These are phyloP conservation scores for Pitangus sulphuratus DNA, from an alignment of 2,797 vertebrate species.

Conservation along the genomic window DNA sequence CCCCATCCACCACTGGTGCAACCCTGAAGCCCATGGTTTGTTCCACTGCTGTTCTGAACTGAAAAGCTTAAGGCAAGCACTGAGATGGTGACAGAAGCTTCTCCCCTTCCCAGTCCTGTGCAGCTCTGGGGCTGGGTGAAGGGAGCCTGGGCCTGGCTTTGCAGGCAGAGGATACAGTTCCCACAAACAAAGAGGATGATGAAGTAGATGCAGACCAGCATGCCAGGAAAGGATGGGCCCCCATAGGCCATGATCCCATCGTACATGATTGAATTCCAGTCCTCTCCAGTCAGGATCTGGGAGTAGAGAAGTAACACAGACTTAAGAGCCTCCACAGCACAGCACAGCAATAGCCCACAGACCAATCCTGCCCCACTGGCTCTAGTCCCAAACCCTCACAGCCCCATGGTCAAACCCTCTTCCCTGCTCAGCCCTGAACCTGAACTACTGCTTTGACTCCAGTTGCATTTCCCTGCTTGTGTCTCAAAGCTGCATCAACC, in stretches of 20 bases:
- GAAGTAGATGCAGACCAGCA: constrained; percentile 94
- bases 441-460: neutral
- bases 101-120: fast-evolving
- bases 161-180: constrained; percentile 91
- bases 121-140: neutral
- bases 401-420: neutral
- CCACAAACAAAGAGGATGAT: constrained; percentile 93
- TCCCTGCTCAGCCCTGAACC: neutral
- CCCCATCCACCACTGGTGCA: neutral
- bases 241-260: constrained; percentile 95
- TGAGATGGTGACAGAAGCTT: neutral
- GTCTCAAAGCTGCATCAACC: neutral
- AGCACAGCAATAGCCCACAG: neutral
- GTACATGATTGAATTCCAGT: constrained; percentile 95
- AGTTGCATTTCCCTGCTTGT: neutral
- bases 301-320: neutral
- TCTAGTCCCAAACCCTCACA: neutral
- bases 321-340: neutral
- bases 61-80: neutral
- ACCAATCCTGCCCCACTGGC: neutral
- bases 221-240: constrained; percentile 90
- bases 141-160: neutral
- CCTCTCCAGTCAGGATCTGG: constrained; percentile 94
- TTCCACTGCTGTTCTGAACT: neutral
- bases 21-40: neutral